Conservation (phyloP, 2,113 vertebrate genomes). For the Gulo gulo region DNA sequence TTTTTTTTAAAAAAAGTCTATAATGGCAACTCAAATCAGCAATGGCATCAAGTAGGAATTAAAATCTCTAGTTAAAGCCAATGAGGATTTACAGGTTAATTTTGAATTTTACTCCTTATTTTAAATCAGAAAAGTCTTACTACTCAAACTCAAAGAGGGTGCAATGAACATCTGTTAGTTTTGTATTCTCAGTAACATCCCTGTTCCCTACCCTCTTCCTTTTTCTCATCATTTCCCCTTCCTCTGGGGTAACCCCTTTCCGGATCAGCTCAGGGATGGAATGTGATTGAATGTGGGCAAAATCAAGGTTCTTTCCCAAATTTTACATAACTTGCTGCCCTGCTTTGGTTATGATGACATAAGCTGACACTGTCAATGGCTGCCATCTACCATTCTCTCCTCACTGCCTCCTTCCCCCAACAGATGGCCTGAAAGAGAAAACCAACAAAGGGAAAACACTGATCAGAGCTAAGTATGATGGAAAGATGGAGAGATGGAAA, state of each 20-base stretch:
- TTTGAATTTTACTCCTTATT: slow-evolving; percentile 30
- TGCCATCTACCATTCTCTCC: neutral
- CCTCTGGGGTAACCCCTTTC: neutral
- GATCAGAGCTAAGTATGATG: neutral
- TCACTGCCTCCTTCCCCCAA: neutral
- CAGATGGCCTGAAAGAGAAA: neutral
- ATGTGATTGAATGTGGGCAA: neutral
- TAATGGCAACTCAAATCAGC: slow-evolving; percentile 33
- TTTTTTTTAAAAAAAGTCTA: neutral
- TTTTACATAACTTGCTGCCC: neutral
- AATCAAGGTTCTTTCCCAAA: slow-evolving; percentile 12
- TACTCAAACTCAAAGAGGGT: neutral
- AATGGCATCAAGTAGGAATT: neutral
- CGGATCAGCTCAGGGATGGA: neutral
- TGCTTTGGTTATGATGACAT: neutral
- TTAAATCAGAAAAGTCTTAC: neutral
- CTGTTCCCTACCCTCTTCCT: neutral
- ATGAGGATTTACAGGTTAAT: neutral
- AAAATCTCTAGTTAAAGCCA: slow-evolving; percentile 1
- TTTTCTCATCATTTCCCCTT: neutral
- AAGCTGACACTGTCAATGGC: neutral
- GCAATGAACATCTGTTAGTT: neutral
- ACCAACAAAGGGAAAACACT: neutral
- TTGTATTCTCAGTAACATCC: neutral
- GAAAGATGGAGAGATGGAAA: neutral